These are phyloP conservation scores for Euura saliciscinereae DNA, from an alignment of 1,140 invertebrate genomes.

Conservation along the genomic window DNA sequence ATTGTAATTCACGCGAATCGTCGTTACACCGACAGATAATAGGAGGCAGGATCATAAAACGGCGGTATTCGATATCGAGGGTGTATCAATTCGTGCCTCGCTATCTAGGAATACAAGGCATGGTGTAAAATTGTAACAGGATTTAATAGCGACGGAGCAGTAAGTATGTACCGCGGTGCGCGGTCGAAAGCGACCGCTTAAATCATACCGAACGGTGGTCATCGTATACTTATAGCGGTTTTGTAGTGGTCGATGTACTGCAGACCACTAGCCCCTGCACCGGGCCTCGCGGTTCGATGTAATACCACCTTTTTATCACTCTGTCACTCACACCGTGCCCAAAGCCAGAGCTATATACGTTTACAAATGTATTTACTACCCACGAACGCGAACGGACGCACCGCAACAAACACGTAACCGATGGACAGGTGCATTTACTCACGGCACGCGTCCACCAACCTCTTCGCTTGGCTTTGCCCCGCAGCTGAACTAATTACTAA, in stretches of 20 bases:
- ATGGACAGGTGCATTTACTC: constrained; percentile 6
- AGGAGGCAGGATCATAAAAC: neutral
- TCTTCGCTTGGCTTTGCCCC: neutral
- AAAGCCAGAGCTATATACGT: neutral
- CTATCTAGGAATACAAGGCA: neutral
- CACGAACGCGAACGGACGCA: neutral
- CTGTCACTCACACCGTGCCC: constrained; percentile 9
- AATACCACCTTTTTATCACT: constrained; percentile 16
- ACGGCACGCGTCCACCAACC: neutral
- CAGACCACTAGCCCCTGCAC: neutral
- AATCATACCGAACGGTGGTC: constrained; percentile 1
- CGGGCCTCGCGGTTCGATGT: constrained; percentile 9
- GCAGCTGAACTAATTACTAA: neutral
- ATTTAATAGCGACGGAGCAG: too few relatives aligned
- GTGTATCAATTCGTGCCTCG: neutral
- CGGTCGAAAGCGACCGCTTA: neutral
- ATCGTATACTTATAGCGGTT: neutral
- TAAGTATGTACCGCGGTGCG: neutral
- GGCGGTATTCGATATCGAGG: neutral
- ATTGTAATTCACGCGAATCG: neutral
- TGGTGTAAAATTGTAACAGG: neutral
- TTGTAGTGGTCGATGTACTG: neutral
- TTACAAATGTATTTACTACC: constrained; percentile 3
- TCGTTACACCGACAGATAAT: neutral
- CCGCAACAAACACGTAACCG: neutral